phyloP scores from a whole-genome alignment of 2,888 invertebrate species.

The Leucania comma region DNA sequence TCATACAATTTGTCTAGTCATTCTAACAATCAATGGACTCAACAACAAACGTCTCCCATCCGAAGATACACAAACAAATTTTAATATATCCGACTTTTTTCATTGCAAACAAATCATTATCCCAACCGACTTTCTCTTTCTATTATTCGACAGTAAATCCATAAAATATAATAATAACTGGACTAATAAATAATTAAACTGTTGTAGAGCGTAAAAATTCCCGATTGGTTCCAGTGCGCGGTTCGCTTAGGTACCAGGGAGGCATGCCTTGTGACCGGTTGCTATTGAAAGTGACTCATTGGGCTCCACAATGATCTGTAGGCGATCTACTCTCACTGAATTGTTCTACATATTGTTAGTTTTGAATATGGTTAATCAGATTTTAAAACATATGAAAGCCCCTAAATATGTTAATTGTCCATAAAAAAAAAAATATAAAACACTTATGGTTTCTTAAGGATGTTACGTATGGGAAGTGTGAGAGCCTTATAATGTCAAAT shows the following conservation, averaged over 20 bases:
- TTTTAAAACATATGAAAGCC: constrained; percentile 11
- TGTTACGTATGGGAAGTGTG: neutral
- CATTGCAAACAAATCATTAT: constrained; percentile 31
- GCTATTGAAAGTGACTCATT: constrained; percentile 75
- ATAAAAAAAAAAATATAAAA: too few relatives aligned
- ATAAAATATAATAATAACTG: constrained; percentile 27
- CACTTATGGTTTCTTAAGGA: constrained; percentile 8
- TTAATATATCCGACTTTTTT: constrained; percentile 13
- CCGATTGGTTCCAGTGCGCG: constrained; percentile 52
- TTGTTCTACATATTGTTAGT: constrained; percentile 26
- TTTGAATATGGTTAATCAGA: constrained; percentile 8
- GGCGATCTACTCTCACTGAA: constrained; percentile 72
- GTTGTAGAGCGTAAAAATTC: constrained; percentile 38
- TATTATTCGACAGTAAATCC: constrained; percentile 2
- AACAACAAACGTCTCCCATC: neutral
- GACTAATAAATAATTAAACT: constrained; percentile 33
- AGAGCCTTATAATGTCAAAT: too few relatives aligned
- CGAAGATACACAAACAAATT: neutral
- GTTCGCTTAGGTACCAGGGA: constrained; percentile 15
- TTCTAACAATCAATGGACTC: constrained; percentile 18
- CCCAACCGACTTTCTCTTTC: constrained; percentile 40
- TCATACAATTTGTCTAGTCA: constrained; percentile 10
- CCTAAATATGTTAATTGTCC: too few relatives aligned
- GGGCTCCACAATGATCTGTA: constrained; percentile 70
- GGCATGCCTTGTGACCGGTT: constrained; percentile 60